phyloP scores from a whole-genome alignment of 2,888 invertebrate genomes.

The Thymelicus acteon region DNA sequence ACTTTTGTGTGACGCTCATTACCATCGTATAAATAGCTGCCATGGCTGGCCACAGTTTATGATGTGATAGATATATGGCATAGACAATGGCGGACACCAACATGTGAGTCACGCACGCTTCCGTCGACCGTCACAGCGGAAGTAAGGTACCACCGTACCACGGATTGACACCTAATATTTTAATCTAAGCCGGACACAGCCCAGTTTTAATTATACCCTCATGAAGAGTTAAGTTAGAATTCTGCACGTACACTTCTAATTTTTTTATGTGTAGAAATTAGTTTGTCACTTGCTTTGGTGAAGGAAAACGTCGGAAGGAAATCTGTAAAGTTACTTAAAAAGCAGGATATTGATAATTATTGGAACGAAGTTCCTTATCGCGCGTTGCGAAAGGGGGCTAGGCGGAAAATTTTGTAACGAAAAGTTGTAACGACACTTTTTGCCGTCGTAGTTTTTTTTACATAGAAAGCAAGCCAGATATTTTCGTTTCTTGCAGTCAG shows the following conservation, averaged over 20 bases:
- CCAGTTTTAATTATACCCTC: background rate
- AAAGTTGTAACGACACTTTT: too few relatives aligned
- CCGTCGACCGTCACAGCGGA: constrained; percentile 59
- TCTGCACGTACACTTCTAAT: background rate
- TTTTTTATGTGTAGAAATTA: too few relatives aligned
- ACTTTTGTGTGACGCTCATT: constrained; percentile 44
- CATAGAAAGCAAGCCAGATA: too few relatives aligned
- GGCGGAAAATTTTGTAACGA: too few relatives aligned
- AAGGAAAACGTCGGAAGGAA: too few relatives aligned
- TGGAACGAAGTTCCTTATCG: too few relatives aligned
- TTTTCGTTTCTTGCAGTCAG: too few relatives aligned
- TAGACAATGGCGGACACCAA: constrained; percentile 62
- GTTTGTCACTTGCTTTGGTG: too few relatives aligned
- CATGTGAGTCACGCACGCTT: constrained; percentile 70
- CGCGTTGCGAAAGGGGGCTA: too few relatives aligned
- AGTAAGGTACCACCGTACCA: constrained; percentile 52
- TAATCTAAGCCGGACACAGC: constrained; percentile 39
- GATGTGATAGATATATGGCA: constrained; percentile 48
- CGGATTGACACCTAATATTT: constrained; percentile 45
- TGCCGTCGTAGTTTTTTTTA: too few relatives aligned
- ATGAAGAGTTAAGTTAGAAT: background rate
- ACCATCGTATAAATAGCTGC: constrained; percentile 43
- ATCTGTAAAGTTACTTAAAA: too few relatives aligned
- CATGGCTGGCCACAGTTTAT: constrained; percentile 54
- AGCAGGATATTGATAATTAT: too few relatives aligned